Conservation (phyloP, 2,113 vertebrate species). For the Apodemus speciosus region DNA sequence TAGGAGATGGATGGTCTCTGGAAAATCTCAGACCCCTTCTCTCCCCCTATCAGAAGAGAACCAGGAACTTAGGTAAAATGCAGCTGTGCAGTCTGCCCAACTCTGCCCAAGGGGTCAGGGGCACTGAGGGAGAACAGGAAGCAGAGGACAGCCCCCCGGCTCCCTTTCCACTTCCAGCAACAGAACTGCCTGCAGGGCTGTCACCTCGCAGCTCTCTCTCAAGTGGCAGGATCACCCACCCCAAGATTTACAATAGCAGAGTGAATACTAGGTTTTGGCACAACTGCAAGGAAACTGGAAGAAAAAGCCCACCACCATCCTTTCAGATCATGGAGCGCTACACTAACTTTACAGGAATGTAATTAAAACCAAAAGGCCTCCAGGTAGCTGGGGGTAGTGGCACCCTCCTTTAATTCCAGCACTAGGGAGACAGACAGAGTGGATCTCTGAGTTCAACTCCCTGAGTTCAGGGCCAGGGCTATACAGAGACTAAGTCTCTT, state of each 20-base stretch:
- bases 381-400: neutral
- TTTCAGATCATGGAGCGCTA: neutral
- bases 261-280: neutral
- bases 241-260: neutral
- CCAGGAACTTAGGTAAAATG: conserved; percentile 61
- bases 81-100: conserved; percentile 63
- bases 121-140: conserved; percentile 31
- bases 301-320: neutral
- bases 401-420: neutral
- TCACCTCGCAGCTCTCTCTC: neutral
- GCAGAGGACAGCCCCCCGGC: neutral
- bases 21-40: conserved; percentile 60
- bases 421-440: neutral
- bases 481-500: no score
- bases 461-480: neutral
- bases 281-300: neutral
- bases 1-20: conserved; percentile 42
- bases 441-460: neutral
- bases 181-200: neutral
- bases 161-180: neutral
- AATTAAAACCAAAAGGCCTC: neutral
- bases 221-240: neutral
- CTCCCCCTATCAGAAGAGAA: conserved; percentile 78
- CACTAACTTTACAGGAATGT: neutral
- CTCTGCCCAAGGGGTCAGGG: conserved; percentile 17